Evolutionary conservation across 1,140 invertebrate genomes (phyloP), one percentile per base, ranked within the genome.

Genomic region (Phymastichus coffea): DNA sequence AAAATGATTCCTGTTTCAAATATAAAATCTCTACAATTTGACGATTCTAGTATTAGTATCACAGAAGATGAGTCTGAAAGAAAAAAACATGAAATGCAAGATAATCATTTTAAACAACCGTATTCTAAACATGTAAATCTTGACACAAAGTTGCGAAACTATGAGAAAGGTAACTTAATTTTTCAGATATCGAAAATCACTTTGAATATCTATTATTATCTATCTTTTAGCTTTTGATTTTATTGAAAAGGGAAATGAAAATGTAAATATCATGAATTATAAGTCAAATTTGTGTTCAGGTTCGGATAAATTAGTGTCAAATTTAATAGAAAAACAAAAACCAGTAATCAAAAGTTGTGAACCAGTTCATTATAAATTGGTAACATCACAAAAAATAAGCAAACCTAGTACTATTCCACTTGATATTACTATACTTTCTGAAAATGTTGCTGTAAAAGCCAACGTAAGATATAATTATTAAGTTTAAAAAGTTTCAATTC

Each of bases 31-130:
- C 9, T 33, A n/a, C 26, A 28, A 1, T 1, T 17, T 37, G 17
- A 40, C 23, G 66, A 73, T 44, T 70, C 69, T 9, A 63, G 53
- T 37, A 10, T 65, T 10, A 69, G 61, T 30, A 65, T 66, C 30
- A 64, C 63, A 7, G 63, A 70, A 28, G 41, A 70, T 37, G 56
- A 71, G 41, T 22, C 7, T 30, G 20, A 44, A 40, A 51, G 37
- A 37, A 35, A 17, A 30, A 15, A 25, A 10, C 1, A 28, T 26
- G 15, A 26, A 28, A 51, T 37, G 1, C 9, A 20, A 30, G 4
- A 35, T 3, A 22, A 23, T 23, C 12, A 23, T 15, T 15, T 17
- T 28, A 14, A 28, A 2, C 1, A n/a, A 28, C 4, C 12, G 4
- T 30, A 8, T 47, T n/a, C n/a, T n/a, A n/a, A n/a, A n/a, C n/a